Percentiles rank a stretch among this genome's conserved stretches.
Evolutionary conservation across 2,888 invertebrate species (phyloP).

Genomic region (Coelinius sp.): DNA sequence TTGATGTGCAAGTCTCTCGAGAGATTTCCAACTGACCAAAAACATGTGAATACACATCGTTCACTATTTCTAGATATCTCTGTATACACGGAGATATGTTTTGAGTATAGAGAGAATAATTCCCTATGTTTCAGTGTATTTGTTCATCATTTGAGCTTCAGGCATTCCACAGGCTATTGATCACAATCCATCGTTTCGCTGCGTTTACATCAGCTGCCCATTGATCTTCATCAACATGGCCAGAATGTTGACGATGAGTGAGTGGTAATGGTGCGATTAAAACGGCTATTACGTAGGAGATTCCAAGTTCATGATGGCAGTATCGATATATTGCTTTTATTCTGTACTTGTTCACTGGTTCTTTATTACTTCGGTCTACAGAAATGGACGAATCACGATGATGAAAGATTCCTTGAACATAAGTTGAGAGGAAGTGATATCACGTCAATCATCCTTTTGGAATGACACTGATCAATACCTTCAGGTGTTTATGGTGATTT

Average conservation of each 20-base stretch:
- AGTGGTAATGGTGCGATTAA: neutral
- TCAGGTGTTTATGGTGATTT: too few relatives aligned
- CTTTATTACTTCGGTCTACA: constrained; percentile 7
- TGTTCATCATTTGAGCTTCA: neutral
- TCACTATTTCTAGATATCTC: neutral
- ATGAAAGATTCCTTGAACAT: neutral
- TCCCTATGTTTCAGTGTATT: neutral
- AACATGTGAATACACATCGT: constrained; percentile 2
- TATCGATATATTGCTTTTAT: neutral
- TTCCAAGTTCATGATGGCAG: constrained; percentile 1
- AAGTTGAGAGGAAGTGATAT: neutral
- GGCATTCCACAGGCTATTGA: neutral
- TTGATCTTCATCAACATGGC: constrained; percentile 10
- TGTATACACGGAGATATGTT: neutral
- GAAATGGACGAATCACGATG: neutral
- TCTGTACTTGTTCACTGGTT: neutral
- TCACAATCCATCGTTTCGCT: neutral
- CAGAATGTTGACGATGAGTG: neutral
- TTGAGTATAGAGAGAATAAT: constrained; percentile 12
- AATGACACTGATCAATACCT: neutral
- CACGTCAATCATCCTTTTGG: constrained; percentile 39
- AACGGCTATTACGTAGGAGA: neutral
- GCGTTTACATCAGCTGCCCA: neutral
- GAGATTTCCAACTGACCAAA: constrained; percentile 10
- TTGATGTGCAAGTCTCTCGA: constrained; percentile 3